phyloP scores from a whole-genome alignment of 2,888 invertebrate species.

The Pheosia gnoma region DNA sequence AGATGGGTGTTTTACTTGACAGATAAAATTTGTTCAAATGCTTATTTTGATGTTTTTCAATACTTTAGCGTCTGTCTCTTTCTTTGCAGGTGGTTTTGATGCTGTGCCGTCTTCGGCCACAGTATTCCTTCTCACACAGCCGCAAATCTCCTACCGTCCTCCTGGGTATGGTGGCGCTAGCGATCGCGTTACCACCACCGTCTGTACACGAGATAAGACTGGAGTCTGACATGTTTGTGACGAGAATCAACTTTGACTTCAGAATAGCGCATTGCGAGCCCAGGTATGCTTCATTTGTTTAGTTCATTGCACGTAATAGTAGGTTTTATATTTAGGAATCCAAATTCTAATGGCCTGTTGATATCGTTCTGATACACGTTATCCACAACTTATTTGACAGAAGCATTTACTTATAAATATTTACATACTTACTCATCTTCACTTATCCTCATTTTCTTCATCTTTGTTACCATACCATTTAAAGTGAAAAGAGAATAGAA shows the following conservation, averaged over 20 bases:
- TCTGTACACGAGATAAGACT: conserved; percentile 98
- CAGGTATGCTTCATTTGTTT: conserved; percentile 82
- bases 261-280: conserved; percentile 99
- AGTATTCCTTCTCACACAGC: conserved; percentile 95
- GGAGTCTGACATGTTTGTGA: conserved; percentile 98
- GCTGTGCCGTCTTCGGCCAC: conserved; percentile 95
- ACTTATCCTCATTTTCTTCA: too few species aligned
- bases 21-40: not conserved
- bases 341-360: too few species aligned
- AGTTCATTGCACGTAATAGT: not conserved
- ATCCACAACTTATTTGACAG: too few species aligned
- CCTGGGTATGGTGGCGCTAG: conserved; percentile 96
- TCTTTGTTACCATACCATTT: too few species aligned
- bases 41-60: not conserved
- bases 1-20: not conserved
- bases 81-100: conserved; percentile 94
- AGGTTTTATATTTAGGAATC: conserved; percentile 1
- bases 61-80: conserved; percentile 30
- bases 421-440: too few species aligned
- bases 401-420: too few species aligned
- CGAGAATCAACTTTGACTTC: conserved; percentile 97
- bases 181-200: conserved; percentile 98
- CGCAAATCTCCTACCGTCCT: conserved; percentile 94
- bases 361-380: too few species aligned
- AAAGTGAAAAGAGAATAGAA: too few species aligned